These are phyloP conservation scores for Lepidothrix coronata DNA, from an alignment of 2,113 vertebrate genomes.

Conservation along the genomic window DNA sequence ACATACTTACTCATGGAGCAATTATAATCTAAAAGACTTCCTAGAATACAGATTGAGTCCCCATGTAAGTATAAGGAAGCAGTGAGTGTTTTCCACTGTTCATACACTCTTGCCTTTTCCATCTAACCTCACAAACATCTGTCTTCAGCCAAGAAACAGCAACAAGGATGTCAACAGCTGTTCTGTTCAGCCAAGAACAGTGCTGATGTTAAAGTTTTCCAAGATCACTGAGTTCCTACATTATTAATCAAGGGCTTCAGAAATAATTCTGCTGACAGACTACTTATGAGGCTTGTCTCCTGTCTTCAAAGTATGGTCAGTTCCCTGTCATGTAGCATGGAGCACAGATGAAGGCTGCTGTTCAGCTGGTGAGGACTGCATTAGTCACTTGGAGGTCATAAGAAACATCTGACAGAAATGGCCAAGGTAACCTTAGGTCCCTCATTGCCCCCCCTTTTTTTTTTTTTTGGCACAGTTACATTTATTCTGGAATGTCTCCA, in stretches of 20 bases:
- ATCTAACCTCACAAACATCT: slow-evolving; percentile 45
- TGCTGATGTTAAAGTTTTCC: slow-evolving; percentile 20
- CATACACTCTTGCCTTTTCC: neutral
- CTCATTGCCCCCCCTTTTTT: neutral
- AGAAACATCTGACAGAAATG: neutral
- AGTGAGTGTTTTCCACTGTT: neutral
- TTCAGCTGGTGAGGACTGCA: neutral
- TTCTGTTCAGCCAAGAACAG: slow-evolving; percentile 13
- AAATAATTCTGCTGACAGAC: slow-evolving; percentile 34
- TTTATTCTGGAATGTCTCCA: neutral
- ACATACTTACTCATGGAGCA: neutral
- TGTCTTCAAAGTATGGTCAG: neutral
- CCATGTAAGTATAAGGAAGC: neutral
- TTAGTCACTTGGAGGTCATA: neutral
- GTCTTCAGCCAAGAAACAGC: slow-evolving; percentile 43
- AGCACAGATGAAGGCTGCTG: neutral
- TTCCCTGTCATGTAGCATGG: neutral
- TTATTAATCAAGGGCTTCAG: slow-evolving; percentile 44
- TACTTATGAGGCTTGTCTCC: neutral
- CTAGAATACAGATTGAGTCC: neutral
- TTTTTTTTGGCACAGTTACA: neutral
- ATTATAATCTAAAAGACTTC: neutral
- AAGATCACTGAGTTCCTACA: slow-evolving; percentile 17
- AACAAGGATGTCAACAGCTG: slow-evolving; percentile 32
- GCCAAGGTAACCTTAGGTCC: neutral